Evolutionary conservation across 1,140 invertebrate species (phyloP), one percentile per base, ranked within the genome.

Genomic region (Aphelinus certus): DNA sequence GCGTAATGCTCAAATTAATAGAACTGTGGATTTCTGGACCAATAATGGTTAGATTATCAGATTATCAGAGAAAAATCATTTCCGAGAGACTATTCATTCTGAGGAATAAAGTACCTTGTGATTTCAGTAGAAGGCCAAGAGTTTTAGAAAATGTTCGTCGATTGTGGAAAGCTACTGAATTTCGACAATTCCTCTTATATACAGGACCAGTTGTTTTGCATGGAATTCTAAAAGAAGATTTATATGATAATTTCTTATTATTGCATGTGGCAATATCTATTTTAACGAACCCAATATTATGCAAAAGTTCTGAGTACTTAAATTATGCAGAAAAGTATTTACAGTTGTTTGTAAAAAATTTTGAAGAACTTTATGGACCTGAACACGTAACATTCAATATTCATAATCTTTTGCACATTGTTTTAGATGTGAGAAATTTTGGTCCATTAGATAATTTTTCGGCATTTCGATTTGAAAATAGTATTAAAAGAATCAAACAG

Each of bases 141-240:
- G 45, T 71, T 45, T 69, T 88, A 43, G 62, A 65, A 42, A 81
- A 87, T 47, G 5, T 88, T 45, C 26, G 26, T 26, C 80, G 83
- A 4, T 75, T 78, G 57, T 89, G 83, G 83, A 89, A 89, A 77
- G 88, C 86, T 7, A 88, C 88, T 62, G 87, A 89, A 77, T 86
- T 84, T 77, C 76, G 87, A 62, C 80, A 82, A 63, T 87, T 89
- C 78, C 58, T 89, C 7, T 73, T 89, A 26, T 89, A 89, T 73
- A 86, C 70, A 7, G 75, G 64, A n/a, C 63, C 67, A 51, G 46
- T 79, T 51, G 55, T 75, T 9, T 65, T 77, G 53, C 66, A 63
- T 45, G 26, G 49, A 6, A 51, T 62, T 7, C 55, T 79, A 60
- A 46, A 61, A 55, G 45, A 60, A 3, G 45, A 74, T 10, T 10